A percentile compares a stretch with the other conserved stretches of the same genome.
phyloP scores from a whole-genome alignment of 2,797 vertebrate species.

The Parambassis ranga region DNA sequence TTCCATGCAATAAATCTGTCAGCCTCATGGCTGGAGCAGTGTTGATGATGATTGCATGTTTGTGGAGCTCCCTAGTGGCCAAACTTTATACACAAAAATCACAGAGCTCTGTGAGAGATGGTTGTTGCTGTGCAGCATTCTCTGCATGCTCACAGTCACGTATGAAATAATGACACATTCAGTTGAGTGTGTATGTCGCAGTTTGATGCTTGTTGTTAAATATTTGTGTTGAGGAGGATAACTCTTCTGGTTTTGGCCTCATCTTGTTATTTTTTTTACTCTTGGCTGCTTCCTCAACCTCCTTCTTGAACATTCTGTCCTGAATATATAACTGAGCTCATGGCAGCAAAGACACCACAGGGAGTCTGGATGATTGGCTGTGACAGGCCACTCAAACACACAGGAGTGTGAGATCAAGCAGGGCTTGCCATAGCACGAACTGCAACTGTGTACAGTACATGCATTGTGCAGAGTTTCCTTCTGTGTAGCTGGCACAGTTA shows the following conservation, averaged over 20 bases:
- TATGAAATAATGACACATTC: no score
- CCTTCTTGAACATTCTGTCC: slow-evolving; percentile 45
- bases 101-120: background rate
- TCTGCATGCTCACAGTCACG: background rate
- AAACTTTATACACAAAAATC: slow-evolving; percentile 14
- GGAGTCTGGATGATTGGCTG: slow-evolving; percentile 26
- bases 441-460: background rate
- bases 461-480: slow-evolving; percentile 6
- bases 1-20: slow-evolving; percentile 6
- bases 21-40: slow-evolving; percentile 6
- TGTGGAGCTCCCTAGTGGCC: slow-evolving; percentile 70
- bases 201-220: slow-evolving; percentile 8
- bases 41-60: background rate
- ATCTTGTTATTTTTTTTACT: background rate
- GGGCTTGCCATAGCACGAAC: background rate
- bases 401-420: background rate
- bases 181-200: no score
- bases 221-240: background rate
- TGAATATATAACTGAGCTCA: slow-evolving; percentile 18
- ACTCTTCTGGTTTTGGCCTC: no score
- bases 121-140: slow-evolving; percentile 11
- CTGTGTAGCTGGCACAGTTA: background rate
- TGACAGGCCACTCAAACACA: slow-evolving; percentile 8
- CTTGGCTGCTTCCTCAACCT: background rate
- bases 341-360: background rate